These are phyloP conservation scores for Diachasma alloeum DNA, from an alignment of 1,140 invertebrate genomes.

Conservation along the genomic window DNA sequence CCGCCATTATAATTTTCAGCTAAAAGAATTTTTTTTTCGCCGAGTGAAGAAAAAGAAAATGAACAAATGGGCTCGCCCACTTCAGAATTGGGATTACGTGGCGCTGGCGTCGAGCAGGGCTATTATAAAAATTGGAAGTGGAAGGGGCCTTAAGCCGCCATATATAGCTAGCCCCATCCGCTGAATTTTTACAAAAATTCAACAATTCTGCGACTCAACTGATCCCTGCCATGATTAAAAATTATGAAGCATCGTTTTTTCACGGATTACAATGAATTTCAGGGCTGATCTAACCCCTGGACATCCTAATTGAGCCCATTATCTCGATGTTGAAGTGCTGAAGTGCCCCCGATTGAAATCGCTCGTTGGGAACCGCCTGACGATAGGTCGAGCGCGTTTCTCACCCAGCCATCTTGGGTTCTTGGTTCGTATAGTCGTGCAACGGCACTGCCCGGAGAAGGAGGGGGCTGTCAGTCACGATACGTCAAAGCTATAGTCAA, in stretches of 20 bases:
- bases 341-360: too few species aligned
- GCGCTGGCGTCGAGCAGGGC: neutral
- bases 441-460: neutral
- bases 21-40: neutral
- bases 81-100: neutral
- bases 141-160: neutral
- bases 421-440: neutral
- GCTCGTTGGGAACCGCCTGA: neutral
- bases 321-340: too few species aligned
- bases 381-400: neutral
- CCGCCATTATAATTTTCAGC: too few species aligned
- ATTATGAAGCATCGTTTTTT: too few species aligned
- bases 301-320: too few species aligned
- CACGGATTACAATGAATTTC: too few species aligned
- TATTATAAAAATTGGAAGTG: neutral
- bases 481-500: conserved; percentile 3
- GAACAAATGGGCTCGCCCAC: neutral
- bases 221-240: too few species aligned
- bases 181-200: too few species aligned
- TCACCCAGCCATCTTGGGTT: neutral
- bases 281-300: too few species aligned
- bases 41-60: neutral
- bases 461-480: neutral
- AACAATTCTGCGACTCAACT: too few species aligned
- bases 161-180: neutral